Conservation (phyloP, 2,797 vertebrate genomes). For the Centroberyx gerrardi region DNA sequence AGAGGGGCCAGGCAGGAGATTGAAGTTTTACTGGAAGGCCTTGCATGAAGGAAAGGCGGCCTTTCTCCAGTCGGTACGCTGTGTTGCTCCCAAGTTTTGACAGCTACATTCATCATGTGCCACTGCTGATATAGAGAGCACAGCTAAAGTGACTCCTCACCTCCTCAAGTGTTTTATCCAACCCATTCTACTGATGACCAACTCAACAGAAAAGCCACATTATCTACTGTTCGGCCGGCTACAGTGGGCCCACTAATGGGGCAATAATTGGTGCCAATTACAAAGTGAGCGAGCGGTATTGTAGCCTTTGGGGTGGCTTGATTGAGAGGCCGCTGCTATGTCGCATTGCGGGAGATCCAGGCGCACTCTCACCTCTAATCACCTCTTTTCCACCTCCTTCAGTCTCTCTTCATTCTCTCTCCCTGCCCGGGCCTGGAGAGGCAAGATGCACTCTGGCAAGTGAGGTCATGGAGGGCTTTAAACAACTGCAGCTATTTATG, state of each 20-base stretch:
- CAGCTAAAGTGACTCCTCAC: conserved; percentile 23
- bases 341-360: conserved; percentile 75
- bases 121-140: conserved; percentile 35
- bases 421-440: conserved; percentile 28
- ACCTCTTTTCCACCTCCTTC: conserved; percentile 54
- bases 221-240: conserved; percentile 44
- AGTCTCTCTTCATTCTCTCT: conserved; percentile 40
- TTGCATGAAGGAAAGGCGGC: conserved; percentile 6
- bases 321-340: conserved; percentile 61
- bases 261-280: conserved; percentile 75
- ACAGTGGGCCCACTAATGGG: conserved; percentile 61
- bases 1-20: neutral
- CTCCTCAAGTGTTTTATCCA: conserved; percentile 56
- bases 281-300: conserved; percentile 52
- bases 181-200: conserved; percentile 58
- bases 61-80: conserved; percentile 14
- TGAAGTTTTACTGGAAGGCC: neutral
- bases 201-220: conserved; percentile 56
- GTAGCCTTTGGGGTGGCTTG: conserved; percentile 65
- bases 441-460: conserved; percentile 37
- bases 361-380: conserved; percentile 58
- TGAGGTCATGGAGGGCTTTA: conserved; percentile 69
- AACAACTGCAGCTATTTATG: conserved; percentile 79
- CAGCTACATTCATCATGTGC: conserved; percentile 42
- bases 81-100: conserved; percentile 32